These are phyloP conservation scores for Drosophila nasuta DNA, from an alignment of 1,140 invertebrate genomes.

Conservation along the genomic window DNA sequence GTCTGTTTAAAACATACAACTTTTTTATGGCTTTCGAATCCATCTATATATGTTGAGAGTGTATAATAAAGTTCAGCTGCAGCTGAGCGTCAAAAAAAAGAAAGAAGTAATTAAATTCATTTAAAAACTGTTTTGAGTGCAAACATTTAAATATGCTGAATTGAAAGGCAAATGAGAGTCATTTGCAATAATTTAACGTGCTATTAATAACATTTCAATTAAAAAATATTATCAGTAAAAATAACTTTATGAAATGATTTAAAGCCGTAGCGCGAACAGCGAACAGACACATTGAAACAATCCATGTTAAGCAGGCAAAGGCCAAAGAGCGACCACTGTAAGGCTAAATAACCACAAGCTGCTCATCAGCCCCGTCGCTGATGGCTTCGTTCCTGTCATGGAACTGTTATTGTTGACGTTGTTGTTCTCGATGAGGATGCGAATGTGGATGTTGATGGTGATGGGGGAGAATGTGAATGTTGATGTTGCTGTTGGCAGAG, in stretches of 20 bases:
- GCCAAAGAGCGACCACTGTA: constrained; percentile 35
- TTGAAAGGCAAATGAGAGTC: not conserved
- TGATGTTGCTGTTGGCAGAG: constrained; percentile 32
- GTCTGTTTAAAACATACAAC: not conserved
- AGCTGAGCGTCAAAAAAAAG: not conserved
- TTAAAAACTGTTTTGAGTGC: not conserved
- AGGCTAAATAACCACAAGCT: constrained; percentile 65
- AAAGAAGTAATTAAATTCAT: not conserved
- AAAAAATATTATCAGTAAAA: constrained; percentile 34
- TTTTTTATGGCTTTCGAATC: not conserved
- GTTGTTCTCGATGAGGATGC: constrained; percentile 24
- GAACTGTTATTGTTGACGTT: constrained; percentile 30
- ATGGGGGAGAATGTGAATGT: too few relatives aligned
- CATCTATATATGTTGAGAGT: not conserved
- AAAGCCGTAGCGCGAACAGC: not conserved
- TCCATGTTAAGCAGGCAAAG: constrained; percentile 40
- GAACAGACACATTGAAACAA: constrained; percentile 9
- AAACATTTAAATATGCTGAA: not conserved
- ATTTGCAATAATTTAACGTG: constrained; percentile 21
- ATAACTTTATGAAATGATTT: constrained; percentile 27
- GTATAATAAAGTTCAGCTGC: not conserved
- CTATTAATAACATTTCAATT: constrained; percentile 54
- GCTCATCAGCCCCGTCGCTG: constrained; percentile 50
- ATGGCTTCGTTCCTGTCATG: constrained; percentile 30
- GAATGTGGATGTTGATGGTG: not conserved